Evolutionary conservation across 2,888 invertebrate genomes (phyloP), one percentile per base, ranked within the genome.

Genomic region (Neria commutata): DNA sequence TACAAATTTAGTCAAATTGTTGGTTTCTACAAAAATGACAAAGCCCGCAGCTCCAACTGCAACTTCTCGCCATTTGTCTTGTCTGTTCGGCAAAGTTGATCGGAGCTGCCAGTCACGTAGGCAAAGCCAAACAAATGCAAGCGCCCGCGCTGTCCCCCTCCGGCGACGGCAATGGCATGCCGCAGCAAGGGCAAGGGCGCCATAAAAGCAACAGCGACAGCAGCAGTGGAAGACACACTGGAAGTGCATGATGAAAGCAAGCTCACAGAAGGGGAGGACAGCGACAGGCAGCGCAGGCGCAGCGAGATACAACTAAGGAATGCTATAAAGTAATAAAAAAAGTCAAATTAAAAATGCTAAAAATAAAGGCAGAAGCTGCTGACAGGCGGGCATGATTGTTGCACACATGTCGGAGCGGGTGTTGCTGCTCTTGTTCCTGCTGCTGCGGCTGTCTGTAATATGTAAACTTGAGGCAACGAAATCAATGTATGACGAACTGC

Each of bases 21-120:
- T n/a, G n/a, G n/a, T n/a, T n/a, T n/a, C n/a, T n/a, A n/a, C n/a
- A n/a, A n/a, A n/a, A n/a, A n/a, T n/a, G n/a, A n/a, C n/a, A n/a
- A n/a, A n/a, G n/a, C n/a, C 21, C 19, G 3, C 11, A 23, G 23
- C 8, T 19, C 19, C 11, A 46, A 46, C 8, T 21, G 23, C 19
- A 10, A 6, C 2, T 23, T 46, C 5, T n/a, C 21, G 8, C n/a
- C 6, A 21, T 46, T 21, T 24, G 19, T 3, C 34, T 34, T 34
- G 5, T 11, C 14, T 34, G 19, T 33, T 10, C 33, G 14, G 10
- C 19, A 17, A 16, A 56, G 25, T 50, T 58, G 54, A 50, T 58
- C 42, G 50, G 45, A 54, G 58, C 54, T 58, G 54, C 19, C 58
- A 58, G 58, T 58, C 58, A 58, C 58, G 58, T 58, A 42, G 29